phyloP scores from a whole-genome alignment of 2,113 vertebrate genomes.

The Dicrurus megarhynchus region DNA sequence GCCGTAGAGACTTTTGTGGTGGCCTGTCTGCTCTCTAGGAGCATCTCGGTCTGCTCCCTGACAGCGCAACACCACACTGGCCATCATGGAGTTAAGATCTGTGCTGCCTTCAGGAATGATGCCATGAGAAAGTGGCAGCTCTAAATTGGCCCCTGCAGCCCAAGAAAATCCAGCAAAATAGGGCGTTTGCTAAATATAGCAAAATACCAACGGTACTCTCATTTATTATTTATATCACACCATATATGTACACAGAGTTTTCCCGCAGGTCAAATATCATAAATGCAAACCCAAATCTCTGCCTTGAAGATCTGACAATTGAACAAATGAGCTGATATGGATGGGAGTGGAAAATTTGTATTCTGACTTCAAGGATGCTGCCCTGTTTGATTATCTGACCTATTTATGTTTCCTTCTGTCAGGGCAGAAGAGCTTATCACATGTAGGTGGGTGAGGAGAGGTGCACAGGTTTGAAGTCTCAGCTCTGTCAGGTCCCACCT shows the following conservation, averaged over 20 bases:
- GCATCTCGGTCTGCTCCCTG: not conserved
- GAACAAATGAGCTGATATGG: constrained; percentile 31
- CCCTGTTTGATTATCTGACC: constrained; percentile 10
- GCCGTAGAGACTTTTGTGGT: not conserved
- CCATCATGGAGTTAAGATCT: constrained; percentile 11
- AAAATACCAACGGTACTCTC: constrained; percentile 38
- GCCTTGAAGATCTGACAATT: constrained; percentile 30
- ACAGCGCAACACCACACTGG: not conserved
- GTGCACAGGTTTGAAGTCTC: not conserved
- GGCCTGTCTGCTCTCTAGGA: not conserved
- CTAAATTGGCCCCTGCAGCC: constrained; percentile 47
- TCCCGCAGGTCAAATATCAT: constrained; percentile 42
- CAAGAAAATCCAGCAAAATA: constrained; percentile 58
- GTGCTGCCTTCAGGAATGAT: constrained; percentile 30
- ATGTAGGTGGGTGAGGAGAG: not conserved
- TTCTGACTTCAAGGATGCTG: not conserved
- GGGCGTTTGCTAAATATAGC: constrained; percentile 59
- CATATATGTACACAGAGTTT: constrained; percentile 44
- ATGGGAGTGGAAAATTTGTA: not conserved
- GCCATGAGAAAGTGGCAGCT: constrained; percentile 46
- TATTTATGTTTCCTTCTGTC: constrained; percentile 11
- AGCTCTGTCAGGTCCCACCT: not conserved
- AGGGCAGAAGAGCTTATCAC: not conserved
- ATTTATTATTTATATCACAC: constrained; percentile 69
- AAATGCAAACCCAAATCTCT: constrained; percentile 47